Conservation (phyloP, 2,888 invertebrate genomes). For the Alcis repandata region DNA sequence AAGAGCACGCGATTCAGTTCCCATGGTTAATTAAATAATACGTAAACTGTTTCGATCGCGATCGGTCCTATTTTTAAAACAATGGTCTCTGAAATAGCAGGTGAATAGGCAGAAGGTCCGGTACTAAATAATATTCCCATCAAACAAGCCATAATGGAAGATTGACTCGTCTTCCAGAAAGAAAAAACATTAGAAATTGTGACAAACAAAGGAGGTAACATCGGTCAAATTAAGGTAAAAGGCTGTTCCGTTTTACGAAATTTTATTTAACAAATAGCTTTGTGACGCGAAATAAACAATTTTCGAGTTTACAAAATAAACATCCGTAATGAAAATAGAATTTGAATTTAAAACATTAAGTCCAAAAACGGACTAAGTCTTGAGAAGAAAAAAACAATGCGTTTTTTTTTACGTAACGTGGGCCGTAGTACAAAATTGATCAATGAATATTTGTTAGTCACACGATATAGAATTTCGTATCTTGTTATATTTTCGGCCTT, state of each 20-base stretch:
- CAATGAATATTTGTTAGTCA: no score
- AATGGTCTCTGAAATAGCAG: conserved; percentile 29
- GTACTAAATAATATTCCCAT: not conserved
- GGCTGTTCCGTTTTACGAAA: not conserved
- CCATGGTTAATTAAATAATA: conserved; percentile 48
- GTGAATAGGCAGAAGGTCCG: conserved; percentile 2
- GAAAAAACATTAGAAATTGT: no score
- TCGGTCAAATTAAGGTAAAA: not conserved
- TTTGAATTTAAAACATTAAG: no score
- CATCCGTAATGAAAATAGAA: no score
- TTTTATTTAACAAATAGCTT: not conserved
- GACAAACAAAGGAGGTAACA: not conserved
- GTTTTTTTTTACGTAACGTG: no score
- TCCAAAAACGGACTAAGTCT: no score
- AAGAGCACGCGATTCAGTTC: conserved; percentile 65
- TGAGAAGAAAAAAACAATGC: no score
- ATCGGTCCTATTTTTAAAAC: conserved; percentile 48
- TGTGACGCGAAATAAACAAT: not conserved
- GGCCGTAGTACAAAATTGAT: no score
- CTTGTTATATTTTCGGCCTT: no score
- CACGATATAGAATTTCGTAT: no score
- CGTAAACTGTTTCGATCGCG: no score
- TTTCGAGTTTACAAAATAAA: not conserved
- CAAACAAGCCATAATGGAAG: not conserved
- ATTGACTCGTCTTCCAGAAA: no score